These are phyloP conservation scores for Trinorchestia longiramus DNA, from an alignment of 1,140 invertebrate species.

Conservation along the genomic window DNA sequence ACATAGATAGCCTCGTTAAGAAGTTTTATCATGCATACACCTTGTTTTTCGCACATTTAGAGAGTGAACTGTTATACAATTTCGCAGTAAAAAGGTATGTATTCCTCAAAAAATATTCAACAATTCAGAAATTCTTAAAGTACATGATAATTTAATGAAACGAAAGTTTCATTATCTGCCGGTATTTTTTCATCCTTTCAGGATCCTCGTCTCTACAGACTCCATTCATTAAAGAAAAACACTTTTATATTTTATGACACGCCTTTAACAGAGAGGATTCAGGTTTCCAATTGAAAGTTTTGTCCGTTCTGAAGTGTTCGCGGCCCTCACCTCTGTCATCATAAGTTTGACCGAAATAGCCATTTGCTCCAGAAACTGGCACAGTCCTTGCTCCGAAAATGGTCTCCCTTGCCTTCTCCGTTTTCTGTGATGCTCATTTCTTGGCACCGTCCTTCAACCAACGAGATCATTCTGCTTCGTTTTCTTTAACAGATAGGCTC, in stretches of 20 bases:
- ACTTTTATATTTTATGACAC: not conserved
- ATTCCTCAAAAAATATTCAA: not conserved
- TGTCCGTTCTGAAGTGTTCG: not conserved
- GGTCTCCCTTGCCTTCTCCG: not conserved
- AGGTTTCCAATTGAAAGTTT: conserved; percentile 33
- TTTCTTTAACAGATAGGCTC: conserved; percentile 43
- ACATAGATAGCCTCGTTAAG: not conserved
- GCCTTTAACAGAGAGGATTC: not conserved
- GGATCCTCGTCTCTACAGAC: not conserved
- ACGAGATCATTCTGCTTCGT: conserved; percentile 28
- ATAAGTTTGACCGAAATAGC: not conserved
- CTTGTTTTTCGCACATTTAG: not conserved
- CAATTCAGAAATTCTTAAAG: not conserved
- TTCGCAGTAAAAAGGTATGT: not conserved
- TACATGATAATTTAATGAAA: not conserved
- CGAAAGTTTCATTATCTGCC: not conserved
- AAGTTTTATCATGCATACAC: too few relatives aligned
- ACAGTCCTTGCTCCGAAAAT: not conserved
- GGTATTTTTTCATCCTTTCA: not conserved
- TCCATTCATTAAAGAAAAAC: not conserved
- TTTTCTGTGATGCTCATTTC: not conserved
- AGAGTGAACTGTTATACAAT: not conserved
- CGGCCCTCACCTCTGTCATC: not conserved
- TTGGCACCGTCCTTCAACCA: conserved; percentile 5
- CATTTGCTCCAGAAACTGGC: not conserved